Evolutionary conservation across 2,888 invertebrate species (phyloP).

Genomic region (Drosophila fulvimacula): DNA sequence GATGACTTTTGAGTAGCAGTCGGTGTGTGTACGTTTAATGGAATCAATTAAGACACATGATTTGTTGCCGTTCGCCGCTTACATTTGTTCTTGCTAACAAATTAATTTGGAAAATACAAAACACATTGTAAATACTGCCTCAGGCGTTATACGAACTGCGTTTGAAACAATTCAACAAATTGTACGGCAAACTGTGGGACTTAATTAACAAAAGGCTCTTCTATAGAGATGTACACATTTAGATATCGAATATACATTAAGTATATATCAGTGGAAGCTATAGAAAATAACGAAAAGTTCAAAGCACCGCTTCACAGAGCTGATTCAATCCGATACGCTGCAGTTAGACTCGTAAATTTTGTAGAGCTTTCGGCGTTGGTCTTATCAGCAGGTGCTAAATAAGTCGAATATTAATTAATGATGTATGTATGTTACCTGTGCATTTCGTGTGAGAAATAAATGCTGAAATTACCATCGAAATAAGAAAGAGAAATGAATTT

Average conservation of each 20-base stretch:
- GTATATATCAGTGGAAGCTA: slow-evolving; percentile 22
- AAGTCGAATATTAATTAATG: slow-evolving; percentile 51
- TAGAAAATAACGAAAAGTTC: slow-evolving; percentile 38
- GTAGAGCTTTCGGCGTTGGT: slow-evolving; percentile 16
- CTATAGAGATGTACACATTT: not conserved
- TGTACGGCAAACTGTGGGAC: slow-evolving; percentile 37
- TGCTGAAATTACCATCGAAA: slow-evolving; percentile 55
- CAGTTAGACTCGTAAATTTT: slow-evolving; percentile 42
- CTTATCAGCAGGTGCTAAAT: slow-evolving; percentile 61
- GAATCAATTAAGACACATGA: slow-evolving; percentile 56
- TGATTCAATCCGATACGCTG: slow-evolving; percentile 9
- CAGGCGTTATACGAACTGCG: slow-evolving; percentile 40
- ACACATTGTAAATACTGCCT: slow-evolving; percentile 41
- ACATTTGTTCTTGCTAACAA: slow-evolving; percentile 63
- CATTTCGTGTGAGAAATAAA: slow-evolving; percentile 37
- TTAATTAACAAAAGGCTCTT: slow-evolving; percentile 54
- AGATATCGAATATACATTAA: not conserved
- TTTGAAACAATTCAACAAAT: slow-evolving; percentile 68
- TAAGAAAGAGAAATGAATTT: slow-evolving; percentile 50
- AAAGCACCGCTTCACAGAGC: slow-evolving; percentile 32
- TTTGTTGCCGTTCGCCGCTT: slow-evolving; percentile 47
- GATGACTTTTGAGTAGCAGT: slow-evolving; percentile 65
- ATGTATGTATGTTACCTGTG: slow-evolving; percentile 32
- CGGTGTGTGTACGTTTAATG: slow-evolving; percentile 62
- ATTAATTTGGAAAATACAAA: slow-evolving; percentile 57